A percentile compares a stretch with the other conserved stretches of the same genome.
Conservation (phyloP, 2,888 invertebrate genomes). For the Pyrochroa serraticornis region DNA sequence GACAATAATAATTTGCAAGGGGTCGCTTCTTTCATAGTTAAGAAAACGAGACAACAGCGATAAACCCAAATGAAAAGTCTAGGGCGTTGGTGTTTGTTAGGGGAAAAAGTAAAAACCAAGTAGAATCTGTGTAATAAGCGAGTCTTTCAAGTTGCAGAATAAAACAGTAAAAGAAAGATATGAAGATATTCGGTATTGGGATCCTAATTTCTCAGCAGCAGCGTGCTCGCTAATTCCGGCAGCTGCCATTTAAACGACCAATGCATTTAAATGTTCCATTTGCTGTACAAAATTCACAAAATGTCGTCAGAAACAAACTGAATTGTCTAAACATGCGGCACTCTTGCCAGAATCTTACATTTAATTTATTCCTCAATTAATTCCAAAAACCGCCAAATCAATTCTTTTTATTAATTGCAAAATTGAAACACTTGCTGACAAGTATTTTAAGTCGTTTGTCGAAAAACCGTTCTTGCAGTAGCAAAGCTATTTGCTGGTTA, state of each 20-base stretch:
- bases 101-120: too few species aligned
- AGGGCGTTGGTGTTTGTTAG: too few species aligned
- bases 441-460: too few species aligned
- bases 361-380: background rate
- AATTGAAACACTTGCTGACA: too few species aligned
- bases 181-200: conserved; percentile 38
- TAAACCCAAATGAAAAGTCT: too few species aligned
- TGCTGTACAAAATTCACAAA: conserved; percentile 45
- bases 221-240: conserved; percentile 43
- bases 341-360: conserved; percentile 17
- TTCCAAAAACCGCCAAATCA: too few species aligned
- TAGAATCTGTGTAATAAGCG: background rate
- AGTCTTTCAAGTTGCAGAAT: background rate
- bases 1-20: too few species aligned
- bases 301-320: conserved; percentile 36
- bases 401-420: too few species aligned
- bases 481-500: too few species aligned
- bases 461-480: too few species aligned
- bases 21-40: too few species aligned
- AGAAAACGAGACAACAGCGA: too few species aligned
- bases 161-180: conserved; percentile 16
- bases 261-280: conserved; percentile 56
- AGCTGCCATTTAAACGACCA: conserved; percentile 48
- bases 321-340: conserved; percentile 39
- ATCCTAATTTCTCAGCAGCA: conserved; percentile 41